phyloP scores from a whole-genome alignment of 1,140 invertebrate species.

The Coelopa frigida region DNA sequence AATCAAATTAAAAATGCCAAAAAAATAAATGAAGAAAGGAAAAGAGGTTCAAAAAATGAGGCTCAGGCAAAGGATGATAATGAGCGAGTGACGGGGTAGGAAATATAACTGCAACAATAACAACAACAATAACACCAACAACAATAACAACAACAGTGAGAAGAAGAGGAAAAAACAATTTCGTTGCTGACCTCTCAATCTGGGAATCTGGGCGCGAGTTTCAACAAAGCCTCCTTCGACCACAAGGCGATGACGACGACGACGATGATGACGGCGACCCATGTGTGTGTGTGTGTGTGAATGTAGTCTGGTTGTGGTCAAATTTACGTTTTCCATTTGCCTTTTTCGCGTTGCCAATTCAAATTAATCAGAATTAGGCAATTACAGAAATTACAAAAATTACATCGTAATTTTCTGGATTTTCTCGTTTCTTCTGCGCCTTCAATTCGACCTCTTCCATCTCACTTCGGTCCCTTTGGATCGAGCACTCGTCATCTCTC shows the following conservation, averaged over 20 bases:
- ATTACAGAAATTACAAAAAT: constrained; percentile 45
- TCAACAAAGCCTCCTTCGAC: too few relatives aligned
- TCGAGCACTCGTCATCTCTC: too few relatives aligned
- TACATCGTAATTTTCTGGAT: constrained; percentile 42
- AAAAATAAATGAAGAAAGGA: too few relatives aligned
- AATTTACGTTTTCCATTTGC: neutral
- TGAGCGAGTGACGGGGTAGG: constrained; percentile 6
- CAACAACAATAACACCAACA: constrained; percentile 4
- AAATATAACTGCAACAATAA: constrained; percentile 1
- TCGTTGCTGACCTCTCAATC: constrained; percentile 8
- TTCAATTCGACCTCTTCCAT: too few relatives aligned
- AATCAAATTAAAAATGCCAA: too few relatives aligned
- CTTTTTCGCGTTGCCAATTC: constrained; percentile 29
- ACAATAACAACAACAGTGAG: neutral
- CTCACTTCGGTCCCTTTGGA: too few relatives aligned
- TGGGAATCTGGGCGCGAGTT: neutral
- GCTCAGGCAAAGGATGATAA: neutral
- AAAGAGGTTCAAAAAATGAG: neutral
- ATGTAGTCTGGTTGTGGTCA: constrained; percentile 1
- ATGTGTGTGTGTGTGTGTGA: too few relatives aligned
- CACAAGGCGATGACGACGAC: too few relatives aligned
- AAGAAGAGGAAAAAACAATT: neutral
- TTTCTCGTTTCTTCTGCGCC: constrained; percentile 19
- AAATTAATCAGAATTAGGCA: constrained; percentile 45
- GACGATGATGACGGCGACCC: too few relatives aligned